These are phyloP conservation scores for Gymnosoma rotundatum DNA, from an alignment of 2,888 invertebrate species.

Conservation along the genomic window DNA sequence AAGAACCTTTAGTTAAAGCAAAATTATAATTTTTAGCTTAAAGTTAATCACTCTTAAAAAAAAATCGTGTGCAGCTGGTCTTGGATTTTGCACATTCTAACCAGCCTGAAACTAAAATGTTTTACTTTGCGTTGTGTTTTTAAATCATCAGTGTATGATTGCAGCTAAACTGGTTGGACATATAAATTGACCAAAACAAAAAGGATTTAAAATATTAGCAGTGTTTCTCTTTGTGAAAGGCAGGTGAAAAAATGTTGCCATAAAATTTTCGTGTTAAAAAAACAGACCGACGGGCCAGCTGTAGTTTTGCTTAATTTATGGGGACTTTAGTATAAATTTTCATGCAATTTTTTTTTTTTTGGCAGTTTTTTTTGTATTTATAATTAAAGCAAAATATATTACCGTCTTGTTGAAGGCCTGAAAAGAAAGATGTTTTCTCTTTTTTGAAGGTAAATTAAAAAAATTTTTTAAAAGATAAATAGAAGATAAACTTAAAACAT, in stretches of 20 bases:
- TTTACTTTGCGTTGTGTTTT: constrained; percentile 4
- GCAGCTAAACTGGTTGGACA: constrained; percentile 34
- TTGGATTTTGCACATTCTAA: constrained; percentile 18
- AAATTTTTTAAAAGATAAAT: constrained; percentile 2
- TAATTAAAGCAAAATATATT: constrained; percentile 43
- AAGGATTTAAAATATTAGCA: constrained; percentile 35
- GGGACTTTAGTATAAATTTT: constrained; percentile 36
- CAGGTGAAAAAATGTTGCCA: constrained; percentile 53
- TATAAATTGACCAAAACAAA: constrained; percentile 49
- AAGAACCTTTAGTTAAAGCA: not conserved
- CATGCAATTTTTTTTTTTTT: constrained; percentile 27
- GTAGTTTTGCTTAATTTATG: constrained; percentile 18
- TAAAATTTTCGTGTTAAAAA: not conserved
- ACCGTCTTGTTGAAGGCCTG: too few species aligned
- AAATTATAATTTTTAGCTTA: constrained; percentile 35
- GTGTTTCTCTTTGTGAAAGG: constrained; percentile 18
- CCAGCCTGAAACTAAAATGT: constrained; percentile 18
- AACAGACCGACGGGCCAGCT: constrained; percentile 9
- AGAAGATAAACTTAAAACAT: not conserved
- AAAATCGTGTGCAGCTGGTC: constrained; percentile 36
- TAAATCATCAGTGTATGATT: constrained; percentile 12
- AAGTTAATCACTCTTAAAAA: constrained; percentile 36
- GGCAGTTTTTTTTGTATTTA: constrained; percentile 30
- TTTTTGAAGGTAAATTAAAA: not conserved
- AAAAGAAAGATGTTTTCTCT: constrained; percentile 42